Evolutionary conservation across 2,797 vertebrate species (phyloP).

Genomic region (Propithecus deckenii): DNA sequence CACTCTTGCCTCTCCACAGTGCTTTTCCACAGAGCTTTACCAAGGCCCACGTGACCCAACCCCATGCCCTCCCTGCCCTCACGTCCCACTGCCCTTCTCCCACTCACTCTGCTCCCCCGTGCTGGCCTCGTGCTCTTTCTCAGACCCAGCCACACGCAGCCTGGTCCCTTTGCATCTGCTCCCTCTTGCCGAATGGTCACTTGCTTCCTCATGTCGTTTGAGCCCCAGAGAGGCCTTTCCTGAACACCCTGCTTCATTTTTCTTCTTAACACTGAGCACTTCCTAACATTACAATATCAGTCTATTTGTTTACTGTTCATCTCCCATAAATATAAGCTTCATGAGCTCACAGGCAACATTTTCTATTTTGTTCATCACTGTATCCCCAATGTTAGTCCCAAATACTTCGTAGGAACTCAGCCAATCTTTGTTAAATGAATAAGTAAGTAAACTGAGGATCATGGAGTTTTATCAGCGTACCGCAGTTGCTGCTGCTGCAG

Average conservation of each 20-base stretch:
- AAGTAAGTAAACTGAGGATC: not conserved
- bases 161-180: not conserved
- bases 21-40: not conserved
- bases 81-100: fast-evolving
- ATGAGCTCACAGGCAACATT: not conserved
- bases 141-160: not conserved
- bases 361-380: not conserved
- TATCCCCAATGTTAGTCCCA: not conserved
- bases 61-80: not conserved
- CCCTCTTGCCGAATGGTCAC: not conserved
- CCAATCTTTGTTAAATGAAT: not conserved
- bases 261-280: not conserved
- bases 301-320: not conserved
- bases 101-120: fast-evolving
- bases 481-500: too few relatives aligned
- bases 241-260: not conserved
- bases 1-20: fast-evolving
- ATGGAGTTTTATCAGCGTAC: not conserved
- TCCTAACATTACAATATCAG: not conserved
- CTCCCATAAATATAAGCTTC: not conserved
- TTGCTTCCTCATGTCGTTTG: not conserved
- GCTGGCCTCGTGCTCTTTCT: not conserved
- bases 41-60: too few relatives aligned
- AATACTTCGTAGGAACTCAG: not conserved
- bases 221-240: not conserved